phyloP scores from a whole-genome alignment of 2,113 vertebrate species.

The Leptocoma aspasia region DNA sequence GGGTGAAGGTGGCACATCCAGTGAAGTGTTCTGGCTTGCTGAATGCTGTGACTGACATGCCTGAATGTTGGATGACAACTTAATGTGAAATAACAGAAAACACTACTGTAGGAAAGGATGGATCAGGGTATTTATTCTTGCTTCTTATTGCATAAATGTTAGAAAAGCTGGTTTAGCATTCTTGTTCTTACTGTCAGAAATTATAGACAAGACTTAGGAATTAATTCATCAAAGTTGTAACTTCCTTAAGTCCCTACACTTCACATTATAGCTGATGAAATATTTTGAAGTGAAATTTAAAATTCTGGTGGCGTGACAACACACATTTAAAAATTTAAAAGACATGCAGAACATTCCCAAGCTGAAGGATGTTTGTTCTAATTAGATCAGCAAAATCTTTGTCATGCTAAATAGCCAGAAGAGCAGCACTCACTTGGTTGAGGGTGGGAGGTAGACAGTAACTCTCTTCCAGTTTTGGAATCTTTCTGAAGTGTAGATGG shows the following conservation, averaged over 20 bases:
- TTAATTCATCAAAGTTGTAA: not conserved
- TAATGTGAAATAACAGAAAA: not conserved
- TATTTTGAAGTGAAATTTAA: slow-evolving; percentile 25
- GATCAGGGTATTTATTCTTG: not conserved
- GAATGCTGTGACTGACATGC: not conserved
- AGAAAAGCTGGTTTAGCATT: not conserved
- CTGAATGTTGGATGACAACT: not conserved
- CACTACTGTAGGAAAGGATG: not conserved
- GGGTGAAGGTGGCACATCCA: not conserved
- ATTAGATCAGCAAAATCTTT: slow-evolving; percentile 54
- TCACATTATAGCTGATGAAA: not conserved
- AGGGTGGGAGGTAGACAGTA: slow-evolving; percentile 87
- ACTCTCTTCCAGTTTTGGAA: slow-evolving; percentile 94
- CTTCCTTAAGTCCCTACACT: not conserved
- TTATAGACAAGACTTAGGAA: not conserved
- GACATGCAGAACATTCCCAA: slow-evolving; percentile 25
- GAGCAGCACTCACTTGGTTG: slow-evolving; percentile 72
- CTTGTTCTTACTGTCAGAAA: not conserved
- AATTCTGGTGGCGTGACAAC: slow-evolving; percentile 3
- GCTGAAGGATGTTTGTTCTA: slow-evolving; percentile 37
- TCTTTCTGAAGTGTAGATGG: slow-evolving; percentile 87
- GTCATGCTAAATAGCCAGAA: slow-evolving; percentile 36
- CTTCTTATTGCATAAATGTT: not conserved
- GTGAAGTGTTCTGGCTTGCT: not conserved
- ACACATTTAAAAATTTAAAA: slow-evolving; percentile 51